A percentile compares a stretch with the other conserved stretches of the same genome.
These are phyloP conservation scores for Eurypyga helias DNA, from an alignment of 2,113 vertebrate genomes.

Conservation along the genomic window DNA sequence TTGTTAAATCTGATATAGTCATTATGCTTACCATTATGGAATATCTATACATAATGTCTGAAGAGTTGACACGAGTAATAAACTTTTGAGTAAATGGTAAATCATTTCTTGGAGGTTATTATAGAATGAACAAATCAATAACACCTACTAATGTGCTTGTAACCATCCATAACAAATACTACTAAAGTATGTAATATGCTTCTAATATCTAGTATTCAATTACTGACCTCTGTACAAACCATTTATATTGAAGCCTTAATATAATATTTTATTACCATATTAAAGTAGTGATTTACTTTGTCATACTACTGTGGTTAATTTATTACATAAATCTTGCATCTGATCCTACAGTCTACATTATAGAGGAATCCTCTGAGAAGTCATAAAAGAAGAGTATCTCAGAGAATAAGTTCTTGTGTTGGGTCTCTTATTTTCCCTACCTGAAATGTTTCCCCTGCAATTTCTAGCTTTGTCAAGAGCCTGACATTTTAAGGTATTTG, in stretches of 20 bases:
- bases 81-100: slow-evolving; percentile 6
- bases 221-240: slow-evolving; percentile 2
- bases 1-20: slow-evolving; percentile 1
- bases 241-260: slow-evolving; percentile 5
- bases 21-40: neutral
- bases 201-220: slow-evolving; percentile 35
- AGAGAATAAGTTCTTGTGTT: neutral
- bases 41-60: neutral
- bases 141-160: slow-evolving; percentile 33
- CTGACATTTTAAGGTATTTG: neutral
- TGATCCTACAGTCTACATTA: neutral
- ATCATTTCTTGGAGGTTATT: slow-evolving; percentile 12
- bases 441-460: neutral
- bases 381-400: neutral
- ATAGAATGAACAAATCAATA: neutral
- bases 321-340: slow-evolving; percentile 12
- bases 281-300: slow-evolving; percentile 41
- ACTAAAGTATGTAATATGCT: neutral
- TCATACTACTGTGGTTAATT: neutral
- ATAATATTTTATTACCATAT: slow-evolving; percentile 29
- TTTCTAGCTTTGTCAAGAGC: neutral
- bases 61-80: neutral
- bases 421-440: neutral
- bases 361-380: neutral
- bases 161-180: slow-evolving; percentile 21